phyloP scores from a whole-genome alignment of 2,888 invertebrate species.

The Pyrgus malvae region DNA sequence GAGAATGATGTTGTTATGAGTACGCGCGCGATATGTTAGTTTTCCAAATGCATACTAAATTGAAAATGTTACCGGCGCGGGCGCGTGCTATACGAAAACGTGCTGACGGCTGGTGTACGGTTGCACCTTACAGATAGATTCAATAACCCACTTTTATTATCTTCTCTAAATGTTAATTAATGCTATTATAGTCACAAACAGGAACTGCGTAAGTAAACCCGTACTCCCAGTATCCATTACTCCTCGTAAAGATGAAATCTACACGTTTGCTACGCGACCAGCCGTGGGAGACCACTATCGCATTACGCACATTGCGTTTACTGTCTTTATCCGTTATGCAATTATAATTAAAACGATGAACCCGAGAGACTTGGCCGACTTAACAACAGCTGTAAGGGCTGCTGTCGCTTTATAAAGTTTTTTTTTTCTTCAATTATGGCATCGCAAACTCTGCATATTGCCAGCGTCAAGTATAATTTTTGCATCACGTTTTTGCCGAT shows the following conservation, averaged over 20 bases:
- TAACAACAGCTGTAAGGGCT: not conserved
- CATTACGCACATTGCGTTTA: slow-evolving; percentile 8
- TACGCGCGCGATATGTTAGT: too few relatives aligned
- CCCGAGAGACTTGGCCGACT: slow-evolving; percentile 10
- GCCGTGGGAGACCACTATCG: slow-evolving; percentile 13
- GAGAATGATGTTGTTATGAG: too few relatives aligned
- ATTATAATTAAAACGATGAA: slow-evolving; percentile 10
- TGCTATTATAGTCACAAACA: not conserved
- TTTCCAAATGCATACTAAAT: too few relatives aligned
- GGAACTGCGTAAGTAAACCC: slow-evolving; percentile 10
- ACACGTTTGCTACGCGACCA: not conserved
- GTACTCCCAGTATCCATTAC: slow-evolving; percentile 7
- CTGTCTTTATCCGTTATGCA: slow-evolving; percentile 9
- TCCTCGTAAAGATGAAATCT: slow-evolving; percentile 15
- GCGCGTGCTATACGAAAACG: too few relatives aligned
- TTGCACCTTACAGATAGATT: too few relatives aligned
- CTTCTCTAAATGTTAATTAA: not conserved
- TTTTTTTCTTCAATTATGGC: too few relatives aligned
- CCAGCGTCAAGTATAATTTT: too few relatives aligned
- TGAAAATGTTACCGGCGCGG: too few relatives aligned
- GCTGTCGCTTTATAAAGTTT: not conserved
- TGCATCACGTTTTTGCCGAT: too few relatives aligned
- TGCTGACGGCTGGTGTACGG: too few relatives aligned
- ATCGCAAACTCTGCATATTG: too few relatives aligned
- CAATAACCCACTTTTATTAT: too few relatives aligned